These are phyloP conservation scores for Polyommatus icarus DNA, from an alignment of 2,888 invertebrate species.

Conservation along the genomic window DNA sequence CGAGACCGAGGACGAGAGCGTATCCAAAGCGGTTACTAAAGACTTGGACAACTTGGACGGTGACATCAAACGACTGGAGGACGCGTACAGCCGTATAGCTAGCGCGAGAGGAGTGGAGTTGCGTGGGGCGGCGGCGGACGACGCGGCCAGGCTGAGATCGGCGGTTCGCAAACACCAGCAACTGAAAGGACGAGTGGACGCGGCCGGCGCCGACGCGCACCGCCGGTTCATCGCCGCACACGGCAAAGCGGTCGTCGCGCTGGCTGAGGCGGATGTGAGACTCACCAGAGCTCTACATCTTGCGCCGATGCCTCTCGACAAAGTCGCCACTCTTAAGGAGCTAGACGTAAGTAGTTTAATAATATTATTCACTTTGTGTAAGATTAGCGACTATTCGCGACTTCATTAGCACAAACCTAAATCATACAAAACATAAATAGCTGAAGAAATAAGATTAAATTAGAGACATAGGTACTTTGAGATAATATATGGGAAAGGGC, in stretches of 20 bases:
- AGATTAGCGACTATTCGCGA: not conserved
- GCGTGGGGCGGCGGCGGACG: constrained; percentile 83
- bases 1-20: constrained; percentile 74
- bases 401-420: not conserved
- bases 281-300: constrained; percentile 86
- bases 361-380: not conserved
- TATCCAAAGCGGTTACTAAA: constrained; percentile 79
- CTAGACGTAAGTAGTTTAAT: constrained; percentile 66
- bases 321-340: constrained; percentile 64
- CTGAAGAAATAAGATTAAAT: too few species aligned
- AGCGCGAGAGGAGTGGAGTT: constrained; percentile 84
- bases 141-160: constrained; percentile 82
- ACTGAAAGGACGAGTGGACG: constrained; percentile 80
- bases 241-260: constrained; percentile 84
- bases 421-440: too few species aligned
- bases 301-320: constrained; percentile 69
- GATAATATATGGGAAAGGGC: too few species aligned
- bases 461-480: too few species aligned
- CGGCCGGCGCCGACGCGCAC: constrained; percentile 82
- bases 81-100: constrained; percentile 84
- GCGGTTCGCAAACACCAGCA: constrained; percentile 84
- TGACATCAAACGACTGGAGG: constrained; percentile 83
- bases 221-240: constrained; percentile 86
- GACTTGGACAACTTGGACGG: constrained; percentile 82
- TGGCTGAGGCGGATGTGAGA: constrained; percentile 86